Evolutionary conservation across 2,797 vertebrate genomes (phyloP).

Genomic region (Anabas testudineus): DNA sequence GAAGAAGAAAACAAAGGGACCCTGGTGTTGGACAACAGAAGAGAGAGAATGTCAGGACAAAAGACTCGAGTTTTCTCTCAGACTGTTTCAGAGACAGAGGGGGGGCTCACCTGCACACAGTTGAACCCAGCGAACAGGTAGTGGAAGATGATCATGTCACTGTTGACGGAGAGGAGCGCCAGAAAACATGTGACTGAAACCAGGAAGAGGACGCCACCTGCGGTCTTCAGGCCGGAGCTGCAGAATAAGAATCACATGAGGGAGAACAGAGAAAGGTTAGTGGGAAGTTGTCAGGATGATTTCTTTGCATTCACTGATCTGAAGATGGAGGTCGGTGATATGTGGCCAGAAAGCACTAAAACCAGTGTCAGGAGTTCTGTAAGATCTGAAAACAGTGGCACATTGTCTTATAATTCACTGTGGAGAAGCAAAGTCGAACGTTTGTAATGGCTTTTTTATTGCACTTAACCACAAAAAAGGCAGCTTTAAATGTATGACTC

Average conservation of each 20-base stretch:
- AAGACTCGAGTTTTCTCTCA: background rate
- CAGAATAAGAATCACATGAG: slow-evolving; percentile 20
- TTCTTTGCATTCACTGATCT: background rate
- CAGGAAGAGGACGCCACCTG: slow-evolving; percentile 87
- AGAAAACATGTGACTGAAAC: slow-evolving; percentile 91
- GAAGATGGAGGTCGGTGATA: slow-evolving; percentile 6
- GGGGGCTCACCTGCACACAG: slow-evolving; percentile 88
- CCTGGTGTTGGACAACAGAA: slow-evolving; percentile 76
- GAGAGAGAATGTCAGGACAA: slow-evolving; percentile 2
- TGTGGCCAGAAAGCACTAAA: background rate
- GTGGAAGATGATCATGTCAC: slow-evolving; percentile 93
- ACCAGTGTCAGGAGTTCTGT: background rate
- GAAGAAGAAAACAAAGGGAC: slow-evolving; percentile 92
- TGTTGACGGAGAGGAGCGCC: slow-evolving; percentile 93
- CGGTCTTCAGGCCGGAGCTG: slow-evolving; percentile 89
- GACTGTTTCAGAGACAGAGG: fast-evolving
- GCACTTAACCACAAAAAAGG: too few species aligned
- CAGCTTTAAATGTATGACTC: too few species aligned
- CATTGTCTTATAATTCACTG: background rate
- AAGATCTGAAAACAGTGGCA: slow-evolving; percentile 8
- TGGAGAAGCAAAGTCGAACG: background rate
- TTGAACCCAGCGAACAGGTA: slow-evolving; percentile 93
- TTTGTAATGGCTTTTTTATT: background rate
- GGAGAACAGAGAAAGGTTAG: slow-evolving; percentile 4
- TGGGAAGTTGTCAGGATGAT: background rate